These are phyloP conservation scores for Hemibagrus guttatus DNA, from an alignment of 2,797 vertebrate species.

Conservation along the genomic window DNA sequence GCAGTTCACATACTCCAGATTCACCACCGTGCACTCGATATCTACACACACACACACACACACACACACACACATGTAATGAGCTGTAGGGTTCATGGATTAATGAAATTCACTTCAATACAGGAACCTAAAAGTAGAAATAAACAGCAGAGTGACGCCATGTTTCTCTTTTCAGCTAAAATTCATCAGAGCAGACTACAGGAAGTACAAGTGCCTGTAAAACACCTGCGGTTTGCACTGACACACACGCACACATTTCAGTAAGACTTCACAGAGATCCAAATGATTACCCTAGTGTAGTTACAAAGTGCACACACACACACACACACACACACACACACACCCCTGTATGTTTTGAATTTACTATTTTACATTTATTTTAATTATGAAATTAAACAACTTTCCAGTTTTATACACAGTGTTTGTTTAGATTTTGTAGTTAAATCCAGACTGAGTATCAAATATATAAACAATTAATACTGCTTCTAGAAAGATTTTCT, in stretches of 20 bases:
- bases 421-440: no score
- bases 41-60: constrained; percentile 44
- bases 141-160: neutral
- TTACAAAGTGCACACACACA: neutral
- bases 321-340: no score
- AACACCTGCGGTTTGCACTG: neutral
- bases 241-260: neutral
- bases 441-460: no score
- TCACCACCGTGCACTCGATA: constrained; percentile 44
- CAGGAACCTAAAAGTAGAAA: neutral
- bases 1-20: constrained; percentile 53
- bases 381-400: no score
- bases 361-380: no score
- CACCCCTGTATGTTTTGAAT: no score
- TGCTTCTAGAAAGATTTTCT: no score
- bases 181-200: neutral
- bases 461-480: no score
- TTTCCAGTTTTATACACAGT: no score
- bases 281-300: no score
- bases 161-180: neutral
- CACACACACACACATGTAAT: constrained; percentile 15
- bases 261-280: no score
- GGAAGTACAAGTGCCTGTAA: constrained; percentile 2
- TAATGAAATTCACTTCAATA: neutral
- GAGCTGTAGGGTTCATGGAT: neutral